A percentile compares a stretch with the other conserved stretches of the same genome.
These are phyloP conservation scores for Cherax destructor DNA, from an alignment of 1,140 invertebrate species.

Conservation along the genomic window DNA sequence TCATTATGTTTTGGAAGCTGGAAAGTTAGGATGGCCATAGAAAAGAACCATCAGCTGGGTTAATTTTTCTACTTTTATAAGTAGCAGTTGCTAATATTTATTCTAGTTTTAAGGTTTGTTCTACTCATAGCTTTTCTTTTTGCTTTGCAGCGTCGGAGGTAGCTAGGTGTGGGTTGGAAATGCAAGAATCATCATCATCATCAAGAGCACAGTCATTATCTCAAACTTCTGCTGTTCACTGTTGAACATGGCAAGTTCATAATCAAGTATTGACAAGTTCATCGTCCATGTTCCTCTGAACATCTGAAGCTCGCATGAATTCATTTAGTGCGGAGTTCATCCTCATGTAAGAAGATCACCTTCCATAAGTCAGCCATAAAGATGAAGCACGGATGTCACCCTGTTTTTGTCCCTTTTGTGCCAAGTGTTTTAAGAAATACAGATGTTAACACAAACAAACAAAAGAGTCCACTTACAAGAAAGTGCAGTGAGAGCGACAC, in stretches of 20 bases:
- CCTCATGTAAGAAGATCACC: slow-evolving; percentile 40
- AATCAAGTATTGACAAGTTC: slow-evolving; percentile 35
- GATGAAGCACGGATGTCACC: slow-evolving; percentile 46
- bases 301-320: slow-evolving; percentile 18
- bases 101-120: background rate
- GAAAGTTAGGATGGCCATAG: too few species aligned
- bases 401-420: slow-evolving; percentile 53
- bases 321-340: slow-evolving; percentile 42
- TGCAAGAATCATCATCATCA: slow-evolving; percentile 60
- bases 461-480: background rate
- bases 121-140: background rate
- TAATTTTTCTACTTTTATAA: too few species aligned
- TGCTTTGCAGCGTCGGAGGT: slow-evolving; percentile 54
- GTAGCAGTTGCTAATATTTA: too few species aligned
- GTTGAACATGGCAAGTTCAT: slow-evolving; percentile 41
- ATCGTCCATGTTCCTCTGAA: slow-evolving; percentile 26
- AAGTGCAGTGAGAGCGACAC: background rate
- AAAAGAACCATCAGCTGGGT: too few species aligned
- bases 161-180: slow-evolving; percentile 38
- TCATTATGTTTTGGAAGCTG: too few species aligned
- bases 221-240: slow-evolving; percentile 45
- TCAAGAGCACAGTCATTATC: slow-evolving; percentile 45
- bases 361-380: slow-evolving; percentile 54
- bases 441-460: background rate
- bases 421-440: slow-evolving; percentile 49